These are phyloP conservation scores for Todiramphus saurophagus DNA, from an alignment of 2,113 vertebrate species.

Conservation along the genomic window DNA sequence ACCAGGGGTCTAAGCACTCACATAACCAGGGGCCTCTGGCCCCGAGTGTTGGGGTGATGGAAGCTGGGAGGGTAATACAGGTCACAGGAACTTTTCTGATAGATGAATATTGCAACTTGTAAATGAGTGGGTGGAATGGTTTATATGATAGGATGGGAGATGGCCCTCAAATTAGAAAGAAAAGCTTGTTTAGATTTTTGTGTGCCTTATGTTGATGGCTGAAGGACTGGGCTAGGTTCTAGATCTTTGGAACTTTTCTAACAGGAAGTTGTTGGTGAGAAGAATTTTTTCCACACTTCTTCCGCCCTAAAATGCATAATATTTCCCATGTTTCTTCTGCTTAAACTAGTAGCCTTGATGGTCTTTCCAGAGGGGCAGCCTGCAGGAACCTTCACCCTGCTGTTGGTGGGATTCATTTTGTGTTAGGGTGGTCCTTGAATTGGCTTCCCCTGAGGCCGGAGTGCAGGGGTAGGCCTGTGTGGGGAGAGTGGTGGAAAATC, in stretches of 20 bases:
- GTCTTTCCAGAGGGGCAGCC: neutral
- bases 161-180: neutral
- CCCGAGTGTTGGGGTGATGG: neutral
- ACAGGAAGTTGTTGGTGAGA: neutral
- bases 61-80: neutral
- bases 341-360: neutral
- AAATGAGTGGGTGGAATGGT: neutral
- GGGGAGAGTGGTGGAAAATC: neutral
- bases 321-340: rapidly evolving
- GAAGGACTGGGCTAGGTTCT: neutral
- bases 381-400: neutral
- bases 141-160: neutral
- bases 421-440: neutral
- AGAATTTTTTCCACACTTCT: neutral
- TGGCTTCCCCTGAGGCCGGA: neutral
- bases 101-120: neutral
- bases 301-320: neutral
- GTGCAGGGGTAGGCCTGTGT: too few species aligned
- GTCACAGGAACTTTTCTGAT: neutral
- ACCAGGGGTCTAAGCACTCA: neutral
- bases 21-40: neutral
- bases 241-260: neutral
- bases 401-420: neutral
- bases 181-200: neutral
- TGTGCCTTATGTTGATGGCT: neutral